Conservation (phyloP, 2,888 invertebrate genomes). For the Stratiomys singularior region DNA sequence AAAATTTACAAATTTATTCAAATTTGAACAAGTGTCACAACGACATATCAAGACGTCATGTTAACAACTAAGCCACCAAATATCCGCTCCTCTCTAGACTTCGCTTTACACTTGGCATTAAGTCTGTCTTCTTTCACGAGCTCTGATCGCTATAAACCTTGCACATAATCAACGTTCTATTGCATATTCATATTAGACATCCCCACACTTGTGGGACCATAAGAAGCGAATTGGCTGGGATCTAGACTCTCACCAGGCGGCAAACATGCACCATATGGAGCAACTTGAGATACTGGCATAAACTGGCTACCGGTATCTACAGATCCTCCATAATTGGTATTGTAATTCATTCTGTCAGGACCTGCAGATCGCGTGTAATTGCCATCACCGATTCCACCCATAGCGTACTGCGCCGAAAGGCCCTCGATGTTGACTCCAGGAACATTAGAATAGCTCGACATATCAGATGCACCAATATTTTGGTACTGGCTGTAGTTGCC, state of each 20-base stretch:
- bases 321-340: conserved; percentile 14
- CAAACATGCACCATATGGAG: conserved; percentile 14
- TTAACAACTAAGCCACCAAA: background rate
- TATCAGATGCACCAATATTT: background rate
- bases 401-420: background rate
- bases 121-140: background rate
- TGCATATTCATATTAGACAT: background rate
- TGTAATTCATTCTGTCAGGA: background rate
- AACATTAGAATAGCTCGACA: background rate
- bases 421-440: background rate
- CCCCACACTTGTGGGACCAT: conserved; percentile 2
- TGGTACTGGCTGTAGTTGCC: background rate
- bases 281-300: background rate
- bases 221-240: background rate
- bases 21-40: conserved; percentile 3
- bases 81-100: background rate
- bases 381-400: conserved; percentile 17
- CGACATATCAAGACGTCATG: background rate
- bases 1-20: background rate
- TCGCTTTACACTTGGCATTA: background rate
- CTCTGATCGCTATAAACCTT: background rate
- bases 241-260: background rate
- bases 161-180: background rate
- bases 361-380: background rate
- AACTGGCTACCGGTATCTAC: background rate